These are phyloP conservation scores for Mesorhabditis spiculigera DNA, from an alignment of 2,888 invertebrate genomes.

Conservation along the genomic window DNA sequence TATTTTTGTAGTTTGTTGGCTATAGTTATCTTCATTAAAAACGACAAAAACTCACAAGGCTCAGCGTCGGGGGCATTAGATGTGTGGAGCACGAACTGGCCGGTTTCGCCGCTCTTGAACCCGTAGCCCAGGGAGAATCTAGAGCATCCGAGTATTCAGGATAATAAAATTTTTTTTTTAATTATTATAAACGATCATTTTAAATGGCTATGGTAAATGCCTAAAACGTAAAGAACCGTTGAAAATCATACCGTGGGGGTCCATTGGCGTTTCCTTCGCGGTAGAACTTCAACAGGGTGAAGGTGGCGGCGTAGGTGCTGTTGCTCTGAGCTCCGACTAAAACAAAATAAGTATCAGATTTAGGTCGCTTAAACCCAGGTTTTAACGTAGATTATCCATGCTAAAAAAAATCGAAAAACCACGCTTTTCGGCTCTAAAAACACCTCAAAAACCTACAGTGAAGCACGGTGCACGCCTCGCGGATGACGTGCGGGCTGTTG, in stretches of 20 bases:
- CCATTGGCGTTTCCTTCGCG: constrained; percentile 59
- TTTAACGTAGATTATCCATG: not conserved
- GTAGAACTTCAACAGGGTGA: constrained; percentile 59
- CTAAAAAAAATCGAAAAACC: not conserved
- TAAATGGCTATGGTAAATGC: not conserved
- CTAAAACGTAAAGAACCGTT: not conserved
- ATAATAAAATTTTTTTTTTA: too few relatives aligned
- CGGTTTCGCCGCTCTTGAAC: constrained; percentile 58
- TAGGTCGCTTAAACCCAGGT: not conserved
- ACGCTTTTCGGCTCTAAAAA: not conserved
- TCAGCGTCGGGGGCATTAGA: constrained; percentile 58
- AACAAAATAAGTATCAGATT: not conserved
- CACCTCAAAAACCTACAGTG: constrained; percentile 51
- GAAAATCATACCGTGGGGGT: constrained; percentile 42
- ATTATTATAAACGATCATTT: not conserved
- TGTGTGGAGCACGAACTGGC: constrained; percentile 58
- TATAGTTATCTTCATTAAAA: not conserved
- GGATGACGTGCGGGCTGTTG: constrained; percentile 59
- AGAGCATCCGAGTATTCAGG: not conserved
- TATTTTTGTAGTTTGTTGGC: not conserved
- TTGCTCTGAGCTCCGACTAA: constrained; percentile 59
- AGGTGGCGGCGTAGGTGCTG: constrained; percentile 58
- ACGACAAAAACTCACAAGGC: constrained; percentile 44
- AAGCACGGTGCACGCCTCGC: constrained; percentile 59
- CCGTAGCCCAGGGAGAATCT: constrained; percentile 59